A percentile compares a stretch with the other conserved stretches of the same genome.
Evolutionary conservation across 1,140 invertebrate genomes (phyloP).

Genomic region (Zaprionus lachaisei): DNA sequence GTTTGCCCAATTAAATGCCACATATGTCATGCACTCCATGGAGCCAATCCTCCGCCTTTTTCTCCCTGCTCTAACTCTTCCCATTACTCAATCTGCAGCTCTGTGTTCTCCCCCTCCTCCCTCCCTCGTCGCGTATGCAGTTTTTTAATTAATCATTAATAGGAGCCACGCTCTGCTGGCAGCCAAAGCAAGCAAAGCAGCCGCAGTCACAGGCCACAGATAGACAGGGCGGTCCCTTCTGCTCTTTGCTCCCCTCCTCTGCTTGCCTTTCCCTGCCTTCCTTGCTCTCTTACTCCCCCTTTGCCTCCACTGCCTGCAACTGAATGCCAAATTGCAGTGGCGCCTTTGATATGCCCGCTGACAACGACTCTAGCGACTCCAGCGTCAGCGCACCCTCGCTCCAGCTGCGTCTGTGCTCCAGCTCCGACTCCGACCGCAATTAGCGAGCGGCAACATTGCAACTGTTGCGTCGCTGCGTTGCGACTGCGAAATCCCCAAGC

Average conservation of each 20-base stretch:
- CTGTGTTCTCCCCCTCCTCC: not conserved
- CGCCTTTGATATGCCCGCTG: conserved; percentile 71
- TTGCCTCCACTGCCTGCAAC: conserved; percentile 19
- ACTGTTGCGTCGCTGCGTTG: conserved; percentile 35
- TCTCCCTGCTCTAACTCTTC: too few species aligned
- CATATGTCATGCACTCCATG: conserved; percentile 68
- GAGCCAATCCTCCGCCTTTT: not conserved
- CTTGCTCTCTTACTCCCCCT: not conserved
- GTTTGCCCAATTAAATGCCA: conserved; percentile 81
- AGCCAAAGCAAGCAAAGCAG: conserved; percentile 45
- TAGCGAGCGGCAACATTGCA: conserved; percentile 56
- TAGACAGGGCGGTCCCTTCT: conserved; percentile 26
- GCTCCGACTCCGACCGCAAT: conserved; percentile 58
- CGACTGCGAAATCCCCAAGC: conserved; percentile 28
- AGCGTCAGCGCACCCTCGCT: not conserved
- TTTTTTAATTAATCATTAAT: conserved; percentile 82
- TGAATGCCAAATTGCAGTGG: conserved; percentile 64
- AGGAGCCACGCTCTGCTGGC: conserved; percentile 70
- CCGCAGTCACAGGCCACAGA: conserved; percentile 32
- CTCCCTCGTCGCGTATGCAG: conserved; percentile 43
- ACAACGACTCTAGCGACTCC: conserved; percentile 2
- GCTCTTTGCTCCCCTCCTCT: conserved; percentile 1
- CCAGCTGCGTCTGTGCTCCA: conserved; percentile 1
- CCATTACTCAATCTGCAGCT: not conserved
- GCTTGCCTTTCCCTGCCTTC: not conserved